Evolutionary conservation across 1,140 invertebrate species (phyloP).

Genomic region (Bombus ignitus): DNA sequence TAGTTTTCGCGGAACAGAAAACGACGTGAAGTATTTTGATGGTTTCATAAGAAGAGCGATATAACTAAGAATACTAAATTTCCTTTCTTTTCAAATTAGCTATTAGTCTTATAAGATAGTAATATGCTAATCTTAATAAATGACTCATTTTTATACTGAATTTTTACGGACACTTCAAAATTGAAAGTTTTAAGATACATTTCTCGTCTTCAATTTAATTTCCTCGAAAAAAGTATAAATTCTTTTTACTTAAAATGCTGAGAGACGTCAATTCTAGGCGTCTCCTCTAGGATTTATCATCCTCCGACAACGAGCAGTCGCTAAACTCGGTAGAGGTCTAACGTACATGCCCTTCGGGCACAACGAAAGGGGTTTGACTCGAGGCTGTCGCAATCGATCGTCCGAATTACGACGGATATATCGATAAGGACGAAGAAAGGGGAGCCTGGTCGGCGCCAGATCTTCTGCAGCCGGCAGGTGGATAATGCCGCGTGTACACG

Average conservation of each 20-base stretch:
- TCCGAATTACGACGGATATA: slow-evolving; percentile 58
- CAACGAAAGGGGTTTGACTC: background rate
- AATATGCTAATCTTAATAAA: background rate
- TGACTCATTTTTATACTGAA: background rate
- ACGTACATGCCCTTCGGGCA: background rate
- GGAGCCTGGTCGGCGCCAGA: slow-evolving; percentile 69
- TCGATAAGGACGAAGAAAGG: slow-evolving; percentile 40
- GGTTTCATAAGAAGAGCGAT: too few species aligned
- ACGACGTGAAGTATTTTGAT: background rate
- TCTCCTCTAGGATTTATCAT: background rate
- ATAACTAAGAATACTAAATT: too few species aligned
- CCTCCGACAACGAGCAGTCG: background rate
- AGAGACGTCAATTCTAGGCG: background rate
- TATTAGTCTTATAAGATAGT: too few species aligned
- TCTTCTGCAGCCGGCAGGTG: slow-evolving; percentile 76
- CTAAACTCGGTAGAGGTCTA: background rate
- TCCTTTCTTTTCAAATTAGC: too few species aligned
- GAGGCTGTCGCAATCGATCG: slow-evolving; percentile 46
- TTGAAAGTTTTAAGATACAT: background rate
- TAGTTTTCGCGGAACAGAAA: background rate
- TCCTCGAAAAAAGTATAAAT: background rate
- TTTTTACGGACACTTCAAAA: background rate
- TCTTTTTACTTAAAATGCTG: background rate
- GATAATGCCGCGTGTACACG: slow-evolving; percentile 76
- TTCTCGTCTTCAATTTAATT: background rate